phyloP scores from a whole-genome alignment of 2,888 invertebrate species.

The Aricia artaxerxes region DNA sequence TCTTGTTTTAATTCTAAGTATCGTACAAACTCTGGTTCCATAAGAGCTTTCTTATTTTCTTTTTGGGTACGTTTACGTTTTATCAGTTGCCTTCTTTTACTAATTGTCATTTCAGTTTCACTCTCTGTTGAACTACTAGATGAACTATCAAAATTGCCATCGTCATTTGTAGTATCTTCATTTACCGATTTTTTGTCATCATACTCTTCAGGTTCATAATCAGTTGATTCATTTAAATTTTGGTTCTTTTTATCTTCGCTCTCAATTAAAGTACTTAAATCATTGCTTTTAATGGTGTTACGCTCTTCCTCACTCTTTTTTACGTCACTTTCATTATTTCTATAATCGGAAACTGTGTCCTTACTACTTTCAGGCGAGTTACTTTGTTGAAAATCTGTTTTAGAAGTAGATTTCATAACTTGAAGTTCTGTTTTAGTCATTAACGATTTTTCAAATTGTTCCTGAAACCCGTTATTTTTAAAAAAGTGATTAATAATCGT shows the following conservation, averaged over 20 bases:
- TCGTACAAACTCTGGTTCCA: slow-evolving; percentile 63
- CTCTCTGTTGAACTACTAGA: slow-evolving; percentile 50
- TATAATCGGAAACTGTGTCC: background rate
- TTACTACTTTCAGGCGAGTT: background rate
- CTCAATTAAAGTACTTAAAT: slow-evolving; percentile 34
- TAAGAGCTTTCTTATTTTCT: background rate
- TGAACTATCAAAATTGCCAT: slow-evolving; percentile 43
- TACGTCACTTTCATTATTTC: background rate
- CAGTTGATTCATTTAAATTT: slow-evolving; percentile 23
- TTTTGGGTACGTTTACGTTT: slow-evolving; percentile 42
- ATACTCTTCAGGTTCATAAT: slow-evolving; percentile 11
- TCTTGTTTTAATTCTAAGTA: slow-evolving; percentile 73
- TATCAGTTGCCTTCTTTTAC: slow-evolving; percentile 45
- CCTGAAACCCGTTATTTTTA: background rate
- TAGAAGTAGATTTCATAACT: background rate
- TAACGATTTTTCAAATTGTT: background rate
- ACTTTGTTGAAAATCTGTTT: background rate
- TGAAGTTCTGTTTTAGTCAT: background rate
- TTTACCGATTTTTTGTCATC: slow-evolving; percentile 11
- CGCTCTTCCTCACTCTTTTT: background rate
- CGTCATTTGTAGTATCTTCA: slow-evolving; percentile 23
- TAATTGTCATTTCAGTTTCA: slow-evolving; percentile 45
- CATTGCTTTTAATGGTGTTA: background rate
- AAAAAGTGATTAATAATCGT: slow-evolving; percentile 1
- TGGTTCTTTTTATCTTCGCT: slow-evolving; percentile 26